Evolutionary conservation across 2,888 invertebrate genomes (phyloP), one percentile per base, ranked within the genome.

Genomic region (Allophyes oxyacanthae): DNA sequence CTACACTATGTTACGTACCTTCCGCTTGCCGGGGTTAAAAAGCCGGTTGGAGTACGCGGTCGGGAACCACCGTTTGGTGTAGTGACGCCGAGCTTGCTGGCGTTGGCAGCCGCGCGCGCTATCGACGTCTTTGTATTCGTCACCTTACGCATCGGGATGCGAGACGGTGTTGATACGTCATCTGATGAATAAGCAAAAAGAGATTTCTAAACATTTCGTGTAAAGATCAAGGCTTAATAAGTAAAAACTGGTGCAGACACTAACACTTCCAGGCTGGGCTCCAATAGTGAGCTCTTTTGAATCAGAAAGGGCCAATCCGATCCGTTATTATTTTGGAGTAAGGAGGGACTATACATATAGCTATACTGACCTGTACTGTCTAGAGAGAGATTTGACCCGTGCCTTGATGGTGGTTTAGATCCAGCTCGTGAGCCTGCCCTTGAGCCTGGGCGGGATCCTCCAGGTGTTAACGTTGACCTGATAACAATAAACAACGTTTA

Each of bases 391-490:
- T 98, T 98, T 41, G 99, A 99, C 72, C 98, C 98, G 84, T 98
- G 98, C 77, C 98, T 96, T 74, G 98, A 98, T 15, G 98, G 97
- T 68, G 99, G 98, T 89, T 98, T 98, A 64, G 98, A 98, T 62
- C 98, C 98, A 61, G 97, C 95, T 75, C 98, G 95, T 72, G 98
- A 98, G 30, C 97, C 96, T 40, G 98, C 97, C 78, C 98, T 95
- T 58, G 98, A 98, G 59, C 97, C 96, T 38, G 98, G 98, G 83
- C 98, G 95, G 49, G 97, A 97, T 48, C 97, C 97, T 81, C 97
- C 97, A 60, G 97, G 97, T 42, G 97, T 97, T 68, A 97, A 86
- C 26, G 96, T 96, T 44, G 96, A 96, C 83, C 96, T 95, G 77
- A 87, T 54, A 63, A 41, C 28, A 42, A 33, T 33, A 32, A 6